Base-by-base conservation (phyloP, 2,888 invertebrate genomes). In the Amiota minor region DNA sequence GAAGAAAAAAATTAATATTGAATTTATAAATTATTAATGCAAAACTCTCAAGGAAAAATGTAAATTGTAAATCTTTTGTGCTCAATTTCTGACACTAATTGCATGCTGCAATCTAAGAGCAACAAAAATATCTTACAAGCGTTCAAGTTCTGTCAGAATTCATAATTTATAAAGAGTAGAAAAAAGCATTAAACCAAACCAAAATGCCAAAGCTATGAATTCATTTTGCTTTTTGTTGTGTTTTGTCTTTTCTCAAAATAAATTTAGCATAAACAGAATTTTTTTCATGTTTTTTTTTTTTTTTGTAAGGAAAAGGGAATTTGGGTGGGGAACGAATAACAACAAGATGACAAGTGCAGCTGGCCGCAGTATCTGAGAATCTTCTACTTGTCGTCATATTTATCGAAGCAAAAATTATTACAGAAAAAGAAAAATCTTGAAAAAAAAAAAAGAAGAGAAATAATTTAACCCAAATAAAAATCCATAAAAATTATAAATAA, bases 381-480 rank as follows among this genome's bases (percentile, higher is more conserved):
- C 35, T 35, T 35, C 35, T 6, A 35, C 35, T 35, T 35, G 35
- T 35, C 20, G 61, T 14, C 14, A 62, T 23, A 68, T 50, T 20
- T 68, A 68, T 68, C 67, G 67, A 68, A 68, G 50, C 67, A 53
- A 68, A 68, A 68, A 53, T 68, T 68, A 68, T 68, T 65, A 49
- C 65, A 49, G 47, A n/a, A 50, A 68, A 49, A 68, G n/a, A 67
- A 14, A 49, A 47, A 18, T 50, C 9, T 12, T 14, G 9, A 53
- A 67, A 62, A 35, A 35, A 35, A 45, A 62, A 47, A 18, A 49
- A n/a, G n/a, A 35, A 9, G 14, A 23, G 45, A 47, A 14, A 23
- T 47, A 53, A 53, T 50, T 53, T 53, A 71, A 71, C 71, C 71
- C 64, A 71, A 71, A 71, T 71, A 50, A 62, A 67, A 72, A 73